Conservation (phyloP, 2,797 vertebrate genomes). For the Mormyrus proboscirostris region DNA sequence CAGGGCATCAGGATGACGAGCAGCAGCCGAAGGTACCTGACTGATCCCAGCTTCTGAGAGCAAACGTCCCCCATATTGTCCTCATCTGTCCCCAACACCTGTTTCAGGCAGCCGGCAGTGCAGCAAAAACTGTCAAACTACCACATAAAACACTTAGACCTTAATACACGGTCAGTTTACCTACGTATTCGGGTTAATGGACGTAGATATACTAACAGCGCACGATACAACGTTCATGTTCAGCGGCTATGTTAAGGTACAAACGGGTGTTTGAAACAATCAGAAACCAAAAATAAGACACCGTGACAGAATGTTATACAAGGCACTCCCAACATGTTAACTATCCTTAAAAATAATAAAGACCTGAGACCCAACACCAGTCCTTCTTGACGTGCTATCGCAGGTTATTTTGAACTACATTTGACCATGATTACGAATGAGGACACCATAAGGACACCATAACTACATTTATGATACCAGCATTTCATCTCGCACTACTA, state of each 20-base stretch:
- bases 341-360: background rate
- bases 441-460: background rate
- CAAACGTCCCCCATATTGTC: constrained; percentile 60
- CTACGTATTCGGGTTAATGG: background rate
- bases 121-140: constrained; percentile 15
- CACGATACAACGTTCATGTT: background rate
- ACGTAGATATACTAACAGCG: background rate
- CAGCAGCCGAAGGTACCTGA: constrained; percentile 60
- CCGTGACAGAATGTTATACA: background rate
- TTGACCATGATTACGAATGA: background rate
- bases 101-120: constrained; percentile 24
- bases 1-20: constrained; percentile 68
- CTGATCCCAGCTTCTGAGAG: constrained; percentile 62
- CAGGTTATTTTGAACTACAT: background rate
- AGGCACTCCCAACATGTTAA: background rate
- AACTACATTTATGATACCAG: background rate
- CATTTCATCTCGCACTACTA: background rate
- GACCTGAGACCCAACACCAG: background rate
- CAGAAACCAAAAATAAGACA: background rate
- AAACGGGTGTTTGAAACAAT: background rate
- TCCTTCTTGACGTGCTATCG: background rate
- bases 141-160: background rate
- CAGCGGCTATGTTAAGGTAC: background rate
- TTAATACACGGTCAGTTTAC: background rate
- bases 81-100: constrained; percentile 61